These are phyloP conservation scores for Python bivittatus DNA, from an alignment of 2,113 vertebrate genomes.

Conservation along the genomic window DNA sequence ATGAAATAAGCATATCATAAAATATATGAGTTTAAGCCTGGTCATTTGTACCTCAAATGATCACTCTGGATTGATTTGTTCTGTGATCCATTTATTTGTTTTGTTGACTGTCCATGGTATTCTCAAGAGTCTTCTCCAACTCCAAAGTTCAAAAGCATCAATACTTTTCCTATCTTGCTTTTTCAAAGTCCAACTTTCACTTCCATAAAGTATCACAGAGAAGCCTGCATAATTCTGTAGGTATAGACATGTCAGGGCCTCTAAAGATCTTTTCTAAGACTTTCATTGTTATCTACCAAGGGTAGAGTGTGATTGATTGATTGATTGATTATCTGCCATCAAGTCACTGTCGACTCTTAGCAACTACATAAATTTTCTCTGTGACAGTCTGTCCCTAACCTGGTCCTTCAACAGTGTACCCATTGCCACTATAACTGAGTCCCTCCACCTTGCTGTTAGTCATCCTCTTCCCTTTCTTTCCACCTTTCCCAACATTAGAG, in stretches of 20 bases:
- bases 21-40: background rate
- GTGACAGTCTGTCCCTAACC: background rate
- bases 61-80: background rate
- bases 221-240: background rate
- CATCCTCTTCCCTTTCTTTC: background rate
- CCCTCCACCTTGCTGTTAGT: background rate
- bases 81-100: background rate
- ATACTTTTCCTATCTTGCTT: background rate
- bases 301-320: background rate
- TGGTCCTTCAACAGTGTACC: background rate
- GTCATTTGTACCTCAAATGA: background rate
- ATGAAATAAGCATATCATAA: background rate
- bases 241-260: background rate
- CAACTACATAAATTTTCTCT: background rate
- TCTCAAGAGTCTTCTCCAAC: background rate
- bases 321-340: background rate
- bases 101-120: background rate
- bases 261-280: background rate
- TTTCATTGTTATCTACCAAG: background rate
- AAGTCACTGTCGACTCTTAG: background rate
- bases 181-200: background rate
- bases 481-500: no score
- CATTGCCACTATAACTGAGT: background rate
- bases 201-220: background rate
- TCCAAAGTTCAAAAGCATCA: background rate